phyloP scores from a whole-genome alignment of 2,888 invertebrate species.

The Cyaniris semiargus region DNA sequence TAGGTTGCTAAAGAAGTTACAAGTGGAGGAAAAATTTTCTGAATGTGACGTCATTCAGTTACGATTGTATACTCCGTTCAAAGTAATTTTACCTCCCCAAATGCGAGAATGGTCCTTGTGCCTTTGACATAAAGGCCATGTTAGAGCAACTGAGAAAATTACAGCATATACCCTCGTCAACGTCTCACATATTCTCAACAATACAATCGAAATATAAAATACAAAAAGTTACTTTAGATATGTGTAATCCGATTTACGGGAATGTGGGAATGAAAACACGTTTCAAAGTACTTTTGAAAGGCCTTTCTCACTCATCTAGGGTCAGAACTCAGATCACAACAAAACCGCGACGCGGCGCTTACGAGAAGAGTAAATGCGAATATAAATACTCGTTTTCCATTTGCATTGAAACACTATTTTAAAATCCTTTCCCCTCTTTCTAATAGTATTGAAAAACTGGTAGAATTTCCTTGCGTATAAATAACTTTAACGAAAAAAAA shows the following conservation, averaged over 20 bases:
- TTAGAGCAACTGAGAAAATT: no score
- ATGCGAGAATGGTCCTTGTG: no score
- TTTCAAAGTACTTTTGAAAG: neutral
- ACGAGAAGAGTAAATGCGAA: no score
- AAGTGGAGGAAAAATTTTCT: neutral
- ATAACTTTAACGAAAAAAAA: no score
- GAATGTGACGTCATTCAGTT: conserved; percentile 1
- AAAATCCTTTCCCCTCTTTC: no score
- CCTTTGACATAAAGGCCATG: no score
- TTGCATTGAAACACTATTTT: no score
- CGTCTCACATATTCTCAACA: neutral
- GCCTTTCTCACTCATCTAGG: neutral
- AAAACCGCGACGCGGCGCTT: no score
- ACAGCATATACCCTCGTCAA: conserved; percentile 1
- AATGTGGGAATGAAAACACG: neutral
- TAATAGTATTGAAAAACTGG: no score
- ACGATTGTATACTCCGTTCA: neutral
- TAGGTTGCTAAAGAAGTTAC: neutral
- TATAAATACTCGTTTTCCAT: no score
- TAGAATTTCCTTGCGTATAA: no score
- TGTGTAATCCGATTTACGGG: neutral
- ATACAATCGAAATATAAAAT: neutral
- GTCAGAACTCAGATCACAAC: neutral
- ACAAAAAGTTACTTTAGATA: neutral
- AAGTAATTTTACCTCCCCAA: no score